Evolutionary conservation across 2,113 vertebrate genomes (phyloP), one percentile per base, ranked within the genome.

Genomic region (Piprites chloris): DNA sequence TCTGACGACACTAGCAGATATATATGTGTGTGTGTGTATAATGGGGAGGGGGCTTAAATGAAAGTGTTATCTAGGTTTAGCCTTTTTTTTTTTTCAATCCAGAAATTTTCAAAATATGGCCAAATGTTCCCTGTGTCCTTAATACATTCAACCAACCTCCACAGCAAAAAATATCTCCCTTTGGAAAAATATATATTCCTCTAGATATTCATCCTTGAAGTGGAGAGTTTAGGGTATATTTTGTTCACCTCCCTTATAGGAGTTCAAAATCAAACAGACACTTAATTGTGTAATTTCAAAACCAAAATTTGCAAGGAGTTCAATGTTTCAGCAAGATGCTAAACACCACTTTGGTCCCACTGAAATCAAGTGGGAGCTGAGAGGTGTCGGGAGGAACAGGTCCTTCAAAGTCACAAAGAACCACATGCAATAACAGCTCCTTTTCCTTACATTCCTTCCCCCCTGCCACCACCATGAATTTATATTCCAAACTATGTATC

Each of bases 401-500:
- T 85, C 65, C 52, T 80, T 55, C 52, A 59, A 87, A 92, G 84
- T 86, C 95, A 86, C 87, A 93, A 95, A 88, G 55, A 65, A 91
- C 30, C 82, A 63, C 47, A 88, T 69, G 42, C 35, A 94, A 37
- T 79, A 96, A 75, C 78, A 90, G 75, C 53, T 96, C n/a, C 49
- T 74, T 61, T 87, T 73, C 88, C 85, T 78, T 79, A 93, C 41
- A 55, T 74, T 67, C 41, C 32, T 17, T 13, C 27, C 37, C 46
- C 30, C 19, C 32, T 3, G 23, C 28, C n/a, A 23, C 4, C 17
- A 13, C 65, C 12, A 50, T 63, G 79, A 91, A 93, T 96, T 95
- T 94, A 95, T 94, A 97, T 97, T 96, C 92, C 93, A 96, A 96
- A 96, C 69, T 96, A 90, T 69, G 85, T 93, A 90, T 96, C 73